Evolutionary conservation across 2,888 invertebrate species (phyloP).

Genomic region (Agrotis segetum): DNA sequence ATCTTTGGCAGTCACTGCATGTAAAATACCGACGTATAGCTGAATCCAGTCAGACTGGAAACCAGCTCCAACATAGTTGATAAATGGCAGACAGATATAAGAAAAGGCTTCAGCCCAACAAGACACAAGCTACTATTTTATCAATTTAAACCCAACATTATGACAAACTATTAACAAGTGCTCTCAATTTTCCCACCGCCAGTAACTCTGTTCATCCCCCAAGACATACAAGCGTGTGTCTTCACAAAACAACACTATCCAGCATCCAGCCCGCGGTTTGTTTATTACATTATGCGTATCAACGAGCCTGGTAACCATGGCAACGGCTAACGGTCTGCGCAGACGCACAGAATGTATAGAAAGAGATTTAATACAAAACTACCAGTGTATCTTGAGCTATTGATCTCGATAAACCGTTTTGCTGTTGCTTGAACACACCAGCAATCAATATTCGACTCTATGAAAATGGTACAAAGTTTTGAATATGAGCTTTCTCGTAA

Average conservation of each 20-base stretch:
- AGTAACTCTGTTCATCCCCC: conserved; percentile 14
- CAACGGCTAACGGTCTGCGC: conserved; percentile 58
- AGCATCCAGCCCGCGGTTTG: conserved; percentile 53
- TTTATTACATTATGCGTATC: conserved; percentile 62
- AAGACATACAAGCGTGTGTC: conserved; percentile 33
- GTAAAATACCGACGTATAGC: not conserved
- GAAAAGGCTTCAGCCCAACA: not conserved
- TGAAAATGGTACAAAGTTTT: not conserved
- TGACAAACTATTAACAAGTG: not conserved
- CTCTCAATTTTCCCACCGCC: conserved; percentile 11
- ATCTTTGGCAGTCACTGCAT: too few species aligned
- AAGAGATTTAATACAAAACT: conserved; percentile 73
- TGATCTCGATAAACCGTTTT: conserved; percentile 60
- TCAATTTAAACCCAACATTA: conserved; percentile 1
- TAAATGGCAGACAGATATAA: not conserved
- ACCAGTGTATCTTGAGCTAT: conserved; percentile 67
- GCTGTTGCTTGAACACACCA: not conserved
- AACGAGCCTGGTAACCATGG: conserved; percentile 55
- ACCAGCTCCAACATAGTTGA: not conserved
- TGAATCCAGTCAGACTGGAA: not conserved
- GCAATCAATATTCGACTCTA: conserved; percentile 38
- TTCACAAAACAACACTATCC: conserved; percentile 58
- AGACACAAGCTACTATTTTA: not conserved
- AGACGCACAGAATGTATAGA: conserved; percentile 67
- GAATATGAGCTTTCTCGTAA: conserved; percentile 5